Evolutionary conservation across 2,113 vertebrate genomes (phyloP).

Genomic region (Periophthalmodon schlosseri): DNA sequence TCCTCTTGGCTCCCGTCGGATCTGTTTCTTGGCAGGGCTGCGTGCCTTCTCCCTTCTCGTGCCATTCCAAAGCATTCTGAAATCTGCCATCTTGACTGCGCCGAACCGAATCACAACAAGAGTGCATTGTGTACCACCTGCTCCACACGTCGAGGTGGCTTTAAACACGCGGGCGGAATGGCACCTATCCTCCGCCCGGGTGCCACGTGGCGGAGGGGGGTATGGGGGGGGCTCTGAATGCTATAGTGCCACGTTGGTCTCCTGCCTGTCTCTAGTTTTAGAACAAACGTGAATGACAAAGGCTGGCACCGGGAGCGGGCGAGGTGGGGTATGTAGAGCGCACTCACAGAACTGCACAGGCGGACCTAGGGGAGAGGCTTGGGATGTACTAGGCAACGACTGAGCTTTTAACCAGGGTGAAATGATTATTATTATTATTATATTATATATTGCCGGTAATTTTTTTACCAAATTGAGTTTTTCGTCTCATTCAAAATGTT

Average conservation of each 20-base stretch:
- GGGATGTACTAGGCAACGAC: background rate
- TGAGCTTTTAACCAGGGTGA: background rate
- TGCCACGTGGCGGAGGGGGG: slow-evolving; percentile 35
- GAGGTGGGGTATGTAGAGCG: slow-evolving; percentile 32
- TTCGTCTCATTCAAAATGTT: too few species aligned
- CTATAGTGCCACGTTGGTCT: slow-evolving; percentile 12
- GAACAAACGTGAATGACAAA: slow-evolving; percentile 50
- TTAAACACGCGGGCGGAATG: slow-evolving; percentile 71
- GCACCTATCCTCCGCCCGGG: slow-evolving; percentile 63
- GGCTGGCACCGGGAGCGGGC: slow-evolving; percentile 32
- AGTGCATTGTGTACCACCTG: slow-evolving; percentile 79
- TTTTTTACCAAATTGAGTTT: too few species aligned
- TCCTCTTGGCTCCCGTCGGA: slow-evolving; percentile 66
- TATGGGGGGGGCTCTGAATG: slow-evolving; percentile 10
- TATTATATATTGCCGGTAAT: too few species aligned
- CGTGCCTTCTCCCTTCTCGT: slow-evolving; percentile 66
- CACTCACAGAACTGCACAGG: slow-evolving; percentile 5
- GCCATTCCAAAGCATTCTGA: slow-evolving; percentile 77
- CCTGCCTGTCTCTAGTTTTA: slow-evolving; percentile 31
- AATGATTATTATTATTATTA: background rate
- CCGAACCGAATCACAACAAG: slow-evolving; percentile 76
- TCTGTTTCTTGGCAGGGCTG: slow-evolving; percentile 70
- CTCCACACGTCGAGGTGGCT: slow-evolving; percentile 75
- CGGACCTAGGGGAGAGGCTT: background rate
- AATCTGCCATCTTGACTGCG: slow-evolving; percentile 75